Evolutionary conservation across 2,888 invertebrate species (phyloP).

Genomic region (Epinotia bilunana): DNA sequence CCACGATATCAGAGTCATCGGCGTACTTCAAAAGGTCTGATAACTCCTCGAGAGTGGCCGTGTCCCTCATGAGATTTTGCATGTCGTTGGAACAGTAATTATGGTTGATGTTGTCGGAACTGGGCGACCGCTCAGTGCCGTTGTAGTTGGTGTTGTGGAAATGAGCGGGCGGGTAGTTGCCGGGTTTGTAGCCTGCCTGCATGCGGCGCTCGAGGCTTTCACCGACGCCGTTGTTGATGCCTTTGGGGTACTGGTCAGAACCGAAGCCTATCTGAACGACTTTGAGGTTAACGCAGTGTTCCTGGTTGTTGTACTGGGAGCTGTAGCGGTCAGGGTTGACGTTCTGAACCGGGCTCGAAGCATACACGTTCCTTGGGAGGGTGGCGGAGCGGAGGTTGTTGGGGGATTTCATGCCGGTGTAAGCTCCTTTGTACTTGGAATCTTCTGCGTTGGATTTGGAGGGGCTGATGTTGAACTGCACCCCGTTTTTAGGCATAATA

Average conservation of each 20-base stretch:
- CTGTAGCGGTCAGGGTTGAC: conserved; percentile 81
- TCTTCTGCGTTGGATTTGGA: conserved; percentile 78
- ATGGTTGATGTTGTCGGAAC: conserved; percentile 77
- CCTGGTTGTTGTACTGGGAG: conserved; percentile 81
- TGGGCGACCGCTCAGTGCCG: conserved; percentile 75
- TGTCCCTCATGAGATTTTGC: conserved; percentile 80
- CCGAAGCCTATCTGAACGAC: conserved; percentile 86
- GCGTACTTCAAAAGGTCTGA: conserved; percentile 89
- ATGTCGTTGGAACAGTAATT: conserved; percentile 76
- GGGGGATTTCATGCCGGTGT: conserved; percentile 75
- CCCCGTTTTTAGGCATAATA: conserved; percentile 83
- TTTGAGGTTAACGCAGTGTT: conserved; percentile 83
- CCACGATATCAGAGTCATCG: conserved; percentile 88
- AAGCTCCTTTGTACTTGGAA: conserved; percentile 73
- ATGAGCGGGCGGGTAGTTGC: conserved; percentile 72
- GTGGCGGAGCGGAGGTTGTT: conserved; percentile 87
- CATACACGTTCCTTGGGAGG: conserved; percentile 88
- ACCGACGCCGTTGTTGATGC: conserved; percentile 77
- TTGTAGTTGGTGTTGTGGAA: conserved; percentile 77
- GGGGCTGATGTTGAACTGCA: conserved; percentile 81
- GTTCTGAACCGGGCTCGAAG: conserved; percentile 70
- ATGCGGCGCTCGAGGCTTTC: conserved; percentile 79
- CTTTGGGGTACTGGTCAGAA: conserved; percentile 85
- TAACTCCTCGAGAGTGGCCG: conserved; percentile 88
- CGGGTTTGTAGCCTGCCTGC: conserved; percentile 78